Conservation (phyloP, 2,113 vertebrate species). For the Machaerirhynchus nigripectus region DNA sequence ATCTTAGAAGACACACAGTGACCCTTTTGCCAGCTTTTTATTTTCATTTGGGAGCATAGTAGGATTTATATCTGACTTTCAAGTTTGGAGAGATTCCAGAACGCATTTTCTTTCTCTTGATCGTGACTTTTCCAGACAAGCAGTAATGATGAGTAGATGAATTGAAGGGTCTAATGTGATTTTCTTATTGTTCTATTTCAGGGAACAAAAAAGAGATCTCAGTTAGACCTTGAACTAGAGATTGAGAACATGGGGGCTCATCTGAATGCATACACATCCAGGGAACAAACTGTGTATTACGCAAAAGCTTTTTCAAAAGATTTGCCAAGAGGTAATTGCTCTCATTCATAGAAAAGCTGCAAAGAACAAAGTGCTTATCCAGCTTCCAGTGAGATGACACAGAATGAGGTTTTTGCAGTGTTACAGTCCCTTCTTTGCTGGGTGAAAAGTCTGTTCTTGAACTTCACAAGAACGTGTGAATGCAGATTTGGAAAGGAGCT, state of each 20-base stretch:
- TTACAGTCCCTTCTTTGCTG: neutral
- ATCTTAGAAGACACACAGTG: neutral
- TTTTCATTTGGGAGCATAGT: neutral
- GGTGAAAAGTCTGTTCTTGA: neutral
- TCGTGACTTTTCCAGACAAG: neutral
- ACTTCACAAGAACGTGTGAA: neutral
- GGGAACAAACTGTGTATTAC: constrained; percentile 97
- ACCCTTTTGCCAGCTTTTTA: neutral
- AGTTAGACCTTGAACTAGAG: constrained; percentile 95
- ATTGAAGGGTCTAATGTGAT: neutral
- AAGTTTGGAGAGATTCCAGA: neutral
- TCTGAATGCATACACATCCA: constrained; percentile 94
- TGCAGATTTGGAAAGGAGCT: neutral
- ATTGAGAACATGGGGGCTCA: constrained; percentile 99
- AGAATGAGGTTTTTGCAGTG: neutral
- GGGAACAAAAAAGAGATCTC: constrained; percentile 96
- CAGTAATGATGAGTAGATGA: neutral
- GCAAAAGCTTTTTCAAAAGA: constrained; percentile 98
- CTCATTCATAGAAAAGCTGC: neutral
- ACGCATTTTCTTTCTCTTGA: neutral
- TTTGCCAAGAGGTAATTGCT: constrained; percentile 87
- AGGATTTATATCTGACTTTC: neutral
- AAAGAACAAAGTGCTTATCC: neutral
- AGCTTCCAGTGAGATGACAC: neutral
- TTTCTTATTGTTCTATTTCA: constrained; percentile 57